Base-by-base conservation (phyloP, 2,888 invertebrate genomes). In the Oscheius sp. region DNA sequence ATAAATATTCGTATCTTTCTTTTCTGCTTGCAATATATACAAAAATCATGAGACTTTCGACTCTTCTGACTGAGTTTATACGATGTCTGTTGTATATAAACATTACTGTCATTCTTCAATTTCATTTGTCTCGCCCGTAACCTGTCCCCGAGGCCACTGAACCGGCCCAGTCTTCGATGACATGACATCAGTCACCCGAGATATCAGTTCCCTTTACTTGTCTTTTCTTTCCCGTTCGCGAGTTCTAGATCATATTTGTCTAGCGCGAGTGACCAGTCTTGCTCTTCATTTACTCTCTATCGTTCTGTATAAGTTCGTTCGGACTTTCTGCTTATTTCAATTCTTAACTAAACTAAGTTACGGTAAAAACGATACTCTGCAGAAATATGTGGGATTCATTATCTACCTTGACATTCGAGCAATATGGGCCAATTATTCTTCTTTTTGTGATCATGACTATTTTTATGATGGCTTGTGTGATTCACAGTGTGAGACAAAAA, bases 401-500 rank as follows among this genome's bases (percentile, higher is more conserved):
- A 13, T 49, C 52, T 18, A 7, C 49, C 2, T 29, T 66, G 12
- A 66, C 72, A 7, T 78, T 75, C 72, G 72, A 78, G 16, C 75
- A 78, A 35, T 70, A 76, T 56, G 70, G 72, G 41, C 78, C 78
- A 21, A 66, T 78, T 1, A 59, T 55, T 55, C 69, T 78, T 61
- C 73, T 78, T 2, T 69, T 73, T 53, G 63, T 68, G 16, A 76
- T 78, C 25, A 59, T 78, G 52, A 64, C 68, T 21, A 68, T 76
- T 27, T 75, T 78, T 53, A 66, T 78, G n/a, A 41, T 73, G 23
- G 78, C 78, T 49, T 78, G 78, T 45, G 29, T 78, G 55, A 63
- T 66, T 49, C 52, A 66, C 52, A 52, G 66, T 18, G 29, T 49
- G n/a, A 16, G 46, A 9, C 66, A 49, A 12, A 66, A 66, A 29